Evolutionary conservation across 2,113 vertebrate species (phyloP).

Genomic region (Rhinolophus sinicus): DNA sequence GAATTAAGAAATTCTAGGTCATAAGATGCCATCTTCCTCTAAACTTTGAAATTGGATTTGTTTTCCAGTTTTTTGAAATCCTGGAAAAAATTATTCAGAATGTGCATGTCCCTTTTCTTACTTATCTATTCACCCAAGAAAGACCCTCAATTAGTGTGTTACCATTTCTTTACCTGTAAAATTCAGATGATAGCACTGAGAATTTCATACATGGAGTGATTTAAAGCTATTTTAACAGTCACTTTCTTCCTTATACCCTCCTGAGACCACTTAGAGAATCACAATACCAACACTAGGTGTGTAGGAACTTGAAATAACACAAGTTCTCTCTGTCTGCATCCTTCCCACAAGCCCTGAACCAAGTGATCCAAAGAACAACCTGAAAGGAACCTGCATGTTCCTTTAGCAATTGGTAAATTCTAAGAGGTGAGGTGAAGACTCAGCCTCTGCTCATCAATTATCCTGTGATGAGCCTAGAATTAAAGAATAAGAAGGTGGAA

Average conservation of each 20-base stretch:
- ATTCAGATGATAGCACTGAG: background rate
- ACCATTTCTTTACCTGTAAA: constrained; percentile 29
- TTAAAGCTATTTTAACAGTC: background rate
- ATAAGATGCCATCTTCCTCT: background rate
- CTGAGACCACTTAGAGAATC: background rate
- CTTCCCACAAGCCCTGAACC: background rate
- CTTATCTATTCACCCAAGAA: background rate
- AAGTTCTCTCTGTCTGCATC: background rate
- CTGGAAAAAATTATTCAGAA: background rate
- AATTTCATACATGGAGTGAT: background rate
- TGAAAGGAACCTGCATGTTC: background rate
- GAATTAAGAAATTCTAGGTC: constrained; percentile 35
- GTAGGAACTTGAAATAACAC: background rate
- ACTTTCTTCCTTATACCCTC: background rate
- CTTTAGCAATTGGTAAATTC: background rate
- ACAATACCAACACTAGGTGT: background rate
- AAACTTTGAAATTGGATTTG: constrained; percentile 1
- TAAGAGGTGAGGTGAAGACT: background rate
- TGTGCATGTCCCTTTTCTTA: background rate
- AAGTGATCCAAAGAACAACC: background rate
- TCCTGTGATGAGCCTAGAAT: background rate
- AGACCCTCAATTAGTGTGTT: background rate
- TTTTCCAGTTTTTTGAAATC: constrained; percentile 32
- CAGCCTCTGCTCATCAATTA: background rate
- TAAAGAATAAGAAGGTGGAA: background rate